These are phyloP conservation scores for Gymnarchus niloticus DNA, from an alignment of 2,113 vertebrate species.

Conservation along the genomic window DNA sequence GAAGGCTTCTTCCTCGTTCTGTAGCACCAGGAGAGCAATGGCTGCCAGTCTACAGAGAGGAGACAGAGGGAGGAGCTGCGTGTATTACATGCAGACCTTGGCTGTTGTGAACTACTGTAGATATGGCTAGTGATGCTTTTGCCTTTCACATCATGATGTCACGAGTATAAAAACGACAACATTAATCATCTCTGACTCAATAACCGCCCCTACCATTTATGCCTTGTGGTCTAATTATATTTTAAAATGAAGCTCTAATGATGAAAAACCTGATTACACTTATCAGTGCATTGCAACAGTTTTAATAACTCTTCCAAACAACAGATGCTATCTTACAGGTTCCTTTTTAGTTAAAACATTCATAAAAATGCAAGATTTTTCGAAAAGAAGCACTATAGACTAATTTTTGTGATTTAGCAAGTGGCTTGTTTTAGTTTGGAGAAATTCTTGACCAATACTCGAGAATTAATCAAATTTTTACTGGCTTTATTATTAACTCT, in stretches of 20 bases:
- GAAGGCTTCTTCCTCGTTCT: slow-evolving; percentile 87
- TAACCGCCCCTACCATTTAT: too few relatives aligned
- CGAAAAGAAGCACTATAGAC: not conserved
- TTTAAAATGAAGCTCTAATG: not conserved
- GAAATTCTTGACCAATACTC: not conserved
- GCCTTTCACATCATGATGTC: too few relatives aligned
- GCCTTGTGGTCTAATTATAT: too few relatives aligned
- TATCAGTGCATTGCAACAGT: not conserved
- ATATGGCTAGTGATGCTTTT: too few relatives aligned
- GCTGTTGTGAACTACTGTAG: not conserved
- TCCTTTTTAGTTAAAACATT: not conserved
- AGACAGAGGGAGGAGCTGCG: too few relatives aligned
- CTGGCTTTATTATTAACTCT: not conserved
- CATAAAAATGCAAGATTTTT: not conserved
- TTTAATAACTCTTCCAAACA: not conserved
- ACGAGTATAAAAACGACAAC: too few relatives aligned
- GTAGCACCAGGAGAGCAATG: slow-evolving; percentile 77
- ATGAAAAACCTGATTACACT: not conserved
- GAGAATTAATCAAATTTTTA: not conserved
- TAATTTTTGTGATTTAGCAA: not conserved
- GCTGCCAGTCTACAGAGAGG: slow-evolving; percentile 73
- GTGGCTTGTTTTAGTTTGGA: not conserved
- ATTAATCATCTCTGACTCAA: too few relatives aligned
- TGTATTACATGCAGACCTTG: not conserved
- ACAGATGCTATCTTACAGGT: not conserved